Evolutionary conservation across 2,888 invertebrate species (phyloP), one percentile per base, ranked within the genome.

Genomic region (Drosophila fulvimacula): DNA sequence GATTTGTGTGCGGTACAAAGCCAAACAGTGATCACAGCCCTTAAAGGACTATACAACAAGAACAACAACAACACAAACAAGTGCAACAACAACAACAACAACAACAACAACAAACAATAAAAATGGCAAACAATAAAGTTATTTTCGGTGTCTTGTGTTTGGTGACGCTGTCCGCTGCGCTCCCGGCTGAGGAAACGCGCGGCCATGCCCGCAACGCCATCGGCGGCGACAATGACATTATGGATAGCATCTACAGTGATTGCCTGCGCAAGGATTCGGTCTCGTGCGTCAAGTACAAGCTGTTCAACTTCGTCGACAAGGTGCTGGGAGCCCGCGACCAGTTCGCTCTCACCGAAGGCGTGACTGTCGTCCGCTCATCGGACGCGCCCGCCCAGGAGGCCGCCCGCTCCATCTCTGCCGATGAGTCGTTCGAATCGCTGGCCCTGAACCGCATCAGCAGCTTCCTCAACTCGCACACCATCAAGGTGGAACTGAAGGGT

Each of bases 231-330:
- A 96, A 96, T 90, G 97, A 97, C 86, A 94, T 96, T 69, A 95
- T 97, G 93, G 95, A 96, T 88, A 93, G 95, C 88, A 95, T 95
- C 91, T 95, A 95, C 92, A 94, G 94, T 86, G 97, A 97, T 89
- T 97, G 97, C 91, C 93, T 96, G 74, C 94, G 95, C 88, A 97
- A 97, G 92, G 97, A 97, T 90, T 96, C 97, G 32, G 95, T 96
- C 81, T 95, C 96, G 92, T 97, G 97, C 92, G 95, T 97, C 88
- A 97, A 97, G 92, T 96, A 96, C 94, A 97, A 97, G 92, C 95
- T 97, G 90, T 96, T 97, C 93, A 95, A 96, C 24, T 96, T 95
- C 93, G 96, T 97, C 80, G 97, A 97, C 93, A 97, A 97, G 93
- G 95, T 96, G 94, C 93, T 97, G 68, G 95, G 95, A 53, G 95